phyloP scores from a whole-genome alignment of 2,888 invertebrate genomes.

The Megastigmus dorsalis region DNA sequence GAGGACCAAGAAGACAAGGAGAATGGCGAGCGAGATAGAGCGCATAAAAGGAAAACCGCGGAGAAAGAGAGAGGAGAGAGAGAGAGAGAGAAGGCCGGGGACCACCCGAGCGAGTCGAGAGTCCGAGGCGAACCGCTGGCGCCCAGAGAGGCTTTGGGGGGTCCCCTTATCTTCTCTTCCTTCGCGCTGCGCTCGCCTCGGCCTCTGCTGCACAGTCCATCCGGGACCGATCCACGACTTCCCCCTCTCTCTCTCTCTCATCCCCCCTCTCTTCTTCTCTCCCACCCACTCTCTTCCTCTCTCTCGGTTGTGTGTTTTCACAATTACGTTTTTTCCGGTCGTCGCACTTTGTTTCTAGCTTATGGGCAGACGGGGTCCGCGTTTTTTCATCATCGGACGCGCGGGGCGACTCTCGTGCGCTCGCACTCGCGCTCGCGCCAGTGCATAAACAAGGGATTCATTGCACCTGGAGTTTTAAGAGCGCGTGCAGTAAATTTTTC shows the following conservation, averaged over 20 bases:
- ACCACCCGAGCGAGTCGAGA: constrained; percentile 71
- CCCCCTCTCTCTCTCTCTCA: constrained; percentile 24
- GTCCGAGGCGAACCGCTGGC: constrained; percentile 71
- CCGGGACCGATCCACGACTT: constrained; percentile 64
- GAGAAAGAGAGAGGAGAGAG: constrained; percentile 48
- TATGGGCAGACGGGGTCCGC: too few relatives aligned
- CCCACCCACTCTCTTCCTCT: constrained; percentile 42
- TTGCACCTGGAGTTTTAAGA: neutral
- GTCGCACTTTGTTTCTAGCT: constrained; percentile 10
- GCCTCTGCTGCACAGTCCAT: constrained; percentile 60
- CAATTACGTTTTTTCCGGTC: constrained; percentile 38
- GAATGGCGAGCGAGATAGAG: constrained; percentile 17
- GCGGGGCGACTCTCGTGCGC: too few relatives aligned
- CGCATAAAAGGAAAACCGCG: constrained; percentile 51
- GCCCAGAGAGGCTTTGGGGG: constrained; percentile 72
- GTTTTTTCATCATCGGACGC: neutral
- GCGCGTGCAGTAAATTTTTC: constrained; percentile 7
- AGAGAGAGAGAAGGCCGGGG: constrained; percentile 59
- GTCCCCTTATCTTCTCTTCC: constrained; percentile 70
- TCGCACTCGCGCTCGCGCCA: too few relatives aligned
- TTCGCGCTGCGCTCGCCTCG: constrained; percentile 22
- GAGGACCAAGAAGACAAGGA: constrained; percentile 53
- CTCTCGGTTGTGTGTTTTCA: constrained; percentile 15
- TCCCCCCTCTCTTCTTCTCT: constrained; percentile 52
- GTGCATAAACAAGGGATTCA: neutral